Conservation (phyloP, 2,113 vertebrate species). For the Lutjanus erythropterus region DNA sequence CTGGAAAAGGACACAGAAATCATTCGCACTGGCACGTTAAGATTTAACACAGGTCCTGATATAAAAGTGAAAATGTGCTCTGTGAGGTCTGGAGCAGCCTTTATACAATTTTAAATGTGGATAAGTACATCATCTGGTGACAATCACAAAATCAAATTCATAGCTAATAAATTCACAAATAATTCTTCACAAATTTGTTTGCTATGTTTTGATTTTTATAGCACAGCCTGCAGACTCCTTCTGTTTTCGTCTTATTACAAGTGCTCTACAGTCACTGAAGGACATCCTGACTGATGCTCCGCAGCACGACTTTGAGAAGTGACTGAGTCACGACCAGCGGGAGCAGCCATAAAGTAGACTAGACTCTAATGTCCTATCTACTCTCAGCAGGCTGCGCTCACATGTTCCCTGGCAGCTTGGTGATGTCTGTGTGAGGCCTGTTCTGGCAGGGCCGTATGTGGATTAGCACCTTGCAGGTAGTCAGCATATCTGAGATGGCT, state of each 20-base stretch:
- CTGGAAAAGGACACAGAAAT: conserved; percentile 74
- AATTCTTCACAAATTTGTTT: not conserved
- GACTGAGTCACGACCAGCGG: conserved; percentile 58
- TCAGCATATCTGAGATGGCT: conserved; percentile 95
- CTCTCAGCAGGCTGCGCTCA: conserved; percentile 59
- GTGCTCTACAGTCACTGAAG: conserved; percentile 36
- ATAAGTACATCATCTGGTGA: not conserved
- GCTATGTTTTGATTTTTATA: conserved; percentile 8
- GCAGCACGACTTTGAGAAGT: conserved; percentile 64
- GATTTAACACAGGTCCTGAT: not conserved
- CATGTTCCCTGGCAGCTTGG: conserved; percentile 54
- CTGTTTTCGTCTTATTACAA: conserved; percentile 11
- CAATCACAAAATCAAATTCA: not conserved
- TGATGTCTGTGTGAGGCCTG: conserved; percentile 58
- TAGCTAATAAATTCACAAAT: not conserved
- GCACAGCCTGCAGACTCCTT: not conserved
- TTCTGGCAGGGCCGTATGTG: conserved; percentile 46
- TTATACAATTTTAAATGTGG: not conserved
- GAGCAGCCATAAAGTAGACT: conserved; percentile 39
- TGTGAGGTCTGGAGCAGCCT: not conserved
- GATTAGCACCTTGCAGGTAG: conserved; percentile 85
- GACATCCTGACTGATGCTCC: conserved; percentile 48
- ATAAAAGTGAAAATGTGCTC: not conserved
- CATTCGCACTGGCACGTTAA: not conserved
- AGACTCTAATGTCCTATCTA: conserved; percentile 51